A percentile compares a stretch with the other conserved stretches of the same genome.
These are phyloP conservation scores for Sylvia atricapilla DNA, from an alignment of 2,113 vertebrate genomes.

Conservation along the genomic window DNA sequence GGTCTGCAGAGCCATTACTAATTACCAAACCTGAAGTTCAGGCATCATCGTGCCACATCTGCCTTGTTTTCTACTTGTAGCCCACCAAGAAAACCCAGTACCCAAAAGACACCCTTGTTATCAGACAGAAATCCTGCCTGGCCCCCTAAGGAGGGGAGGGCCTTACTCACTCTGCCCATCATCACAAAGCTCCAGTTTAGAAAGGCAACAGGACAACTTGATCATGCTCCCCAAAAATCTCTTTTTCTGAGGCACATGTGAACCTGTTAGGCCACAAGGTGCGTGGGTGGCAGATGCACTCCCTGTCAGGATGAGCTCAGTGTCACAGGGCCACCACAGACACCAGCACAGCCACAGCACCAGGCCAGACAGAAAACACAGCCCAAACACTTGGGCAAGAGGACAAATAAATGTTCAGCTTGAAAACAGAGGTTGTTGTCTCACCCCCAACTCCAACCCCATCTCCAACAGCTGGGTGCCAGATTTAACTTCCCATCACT, in stretches of 20 bases:
- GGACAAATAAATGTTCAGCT: accelerated
- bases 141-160: accelerated
- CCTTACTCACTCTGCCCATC: background rate
- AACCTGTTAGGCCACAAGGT: accelerated
- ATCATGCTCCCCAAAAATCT: background rate
- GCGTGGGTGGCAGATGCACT: accelerated
- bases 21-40: constrained; percentile 2
- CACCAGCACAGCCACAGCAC: background rate
- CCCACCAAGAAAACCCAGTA: background rate
- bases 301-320: background rate
- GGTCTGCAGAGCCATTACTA: background rate
- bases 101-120: accelerated
- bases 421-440: background rate
- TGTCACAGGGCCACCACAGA: background rate
- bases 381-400: background rate
- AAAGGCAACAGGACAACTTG: background rate
- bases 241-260: background rate
- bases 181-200: background rate
- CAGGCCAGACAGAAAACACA: background rate
- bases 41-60: background rate
- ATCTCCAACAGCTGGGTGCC: background rate
- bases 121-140: background rate
- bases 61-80: background rate
- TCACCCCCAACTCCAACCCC: background rate
- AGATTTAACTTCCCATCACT: background rate